A percentile compares a stretch with the other conserved stretches of the same genome.
phyloP scores from a whole-genome alignment of 2,888 invertebrate genomes.

The Syritta pipiens region DNA sequence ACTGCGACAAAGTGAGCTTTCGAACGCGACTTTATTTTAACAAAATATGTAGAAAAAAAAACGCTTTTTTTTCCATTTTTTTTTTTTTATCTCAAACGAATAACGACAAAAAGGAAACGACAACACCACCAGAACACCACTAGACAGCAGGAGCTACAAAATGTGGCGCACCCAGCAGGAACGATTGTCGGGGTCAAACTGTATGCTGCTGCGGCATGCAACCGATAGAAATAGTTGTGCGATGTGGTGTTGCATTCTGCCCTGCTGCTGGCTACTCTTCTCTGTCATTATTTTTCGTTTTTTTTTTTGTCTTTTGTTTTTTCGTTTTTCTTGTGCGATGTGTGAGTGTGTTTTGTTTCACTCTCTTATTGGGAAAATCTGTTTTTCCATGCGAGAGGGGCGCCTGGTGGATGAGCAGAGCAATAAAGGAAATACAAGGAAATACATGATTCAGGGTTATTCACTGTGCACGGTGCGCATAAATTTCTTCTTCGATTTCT shows the following conservation, averaged over 20 bases:
- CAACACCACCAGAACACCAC: no score
- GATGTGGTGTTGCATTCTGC: constrained; percentile 45
- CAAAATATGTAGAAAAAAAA: constrained; percentile 23
- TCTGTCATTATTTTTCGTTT: no score
- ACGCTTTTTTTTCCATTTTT: no score
- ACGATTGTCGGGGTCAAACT: constrained; percentile 65
- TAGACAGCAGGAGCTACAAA: constrained; percentile 26
- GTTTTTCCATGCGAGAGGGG: no score
- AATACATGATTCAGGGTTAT: constrained; percentile 53
- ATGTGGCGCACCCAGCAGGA: constrained; percentile 59
- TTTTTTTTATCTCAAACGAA: no score
- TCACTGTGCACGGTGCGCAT: constrained; percentile 53
- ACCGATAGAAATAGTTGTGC: constrained; percentile 59
- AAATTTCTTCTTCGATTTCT: constrained; percentile 16
- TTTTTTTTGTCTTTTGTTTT: no score
- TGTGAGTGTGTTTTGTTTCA: no score
- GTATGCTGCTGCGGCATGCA: constrained; percentile 63
- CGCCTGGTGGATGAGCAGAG: no score
- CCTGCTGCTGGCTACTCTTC: constrained; percentile 3
- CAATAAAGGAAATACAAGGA: constrained; percentile 10
- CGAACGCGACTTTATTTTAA: constrained; percentile 68
- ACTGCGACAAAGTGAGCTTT: constrained; percentile 69
- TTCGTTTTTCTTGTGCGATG: no score
- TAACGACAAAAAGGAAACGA: constrained; percentile 15
- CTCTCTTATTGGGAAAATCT: constrained; percentile 39